Conservation (phyloP, 2,888 invertebrate genomes). For the Antheraea yamamai region DNA sequence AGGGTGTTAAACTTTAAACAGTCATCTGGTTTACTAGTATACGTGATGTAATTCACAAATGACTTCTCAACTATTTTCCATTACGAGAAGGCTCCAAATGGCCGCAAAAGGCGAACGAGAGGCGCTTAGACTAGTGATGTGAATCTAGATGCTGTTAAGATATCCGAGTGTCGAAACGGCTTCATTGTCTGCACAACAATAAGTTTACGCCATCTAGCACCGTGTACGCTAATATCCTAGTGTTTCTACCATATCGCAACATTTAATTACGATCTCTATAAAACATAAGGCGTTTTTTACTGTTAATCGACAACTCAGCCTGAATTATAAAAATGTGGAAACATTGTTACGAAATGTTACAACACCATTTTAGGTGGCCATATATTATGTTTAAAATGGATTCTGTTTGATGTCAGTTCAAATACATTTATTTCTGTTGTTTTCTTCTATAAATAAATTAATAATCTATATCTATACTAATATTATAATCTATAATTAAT, state of each 20-base stretch:
- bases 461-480: too few species aligned
- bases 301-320: background rate
- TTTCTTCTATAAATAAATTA: too few species aligned
- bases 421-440: too few species aligned
- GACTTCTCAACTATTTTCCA: background rate
- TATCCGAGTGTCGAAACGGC: conserved; percentile 16
- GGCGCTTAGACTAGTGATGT: conserved; percentile 24
- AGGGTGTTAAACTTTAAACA: too few species aligned
- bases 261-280: conserved; percentile 11
- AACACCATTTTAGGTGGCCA: background rate
- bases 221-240: conserved; percentile 25
- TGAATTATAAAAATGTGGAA: background rate
- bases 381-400: too few species aligned
- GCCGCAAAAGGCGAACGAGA: conserved; percentile 11
- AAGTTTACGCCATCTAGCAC: conserved; percentile 26
- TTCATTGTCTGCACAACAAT: conserved; percentile 33
- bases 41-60: background rate
- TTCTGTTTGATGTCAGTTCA: too few species aligned
- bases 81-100: background rate
- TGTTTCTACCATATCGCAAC: background rate
- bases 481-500: too few species aligned
- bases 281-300: background rate
- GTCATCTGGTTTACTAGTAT: background rate
- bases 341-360: background rate
- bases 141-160: conserved; percentile 23